A percentile compares a stretch with the other conserved stretches of the same genome.
Evolutionary conservation across 2,888 invertebrate genomes (phyloP).

Genomic region (Acronicta leporina): DNA sequence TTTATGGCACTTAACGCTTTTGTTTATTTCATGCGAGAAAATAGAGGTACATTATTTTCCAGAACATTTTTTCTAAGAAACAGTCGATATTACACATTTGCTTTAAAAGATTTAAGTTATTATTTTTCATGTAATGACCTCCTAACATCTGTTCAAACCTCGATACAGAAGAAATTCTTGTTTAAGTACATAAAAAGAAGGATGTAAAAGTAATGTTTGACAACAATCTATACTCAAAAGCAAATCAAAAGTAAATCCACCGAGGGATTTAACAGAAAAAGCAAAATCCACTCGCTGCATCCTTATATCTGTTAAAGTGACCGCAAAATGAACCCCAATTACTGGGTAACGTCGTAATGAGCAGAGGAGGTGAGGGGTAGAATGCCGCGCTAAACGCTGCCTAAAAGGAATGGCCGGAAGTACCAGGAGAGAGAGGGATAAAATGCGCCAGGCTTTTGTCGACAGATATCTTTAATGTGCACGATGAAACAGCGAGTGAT

Average conservation of each 20-base stretch:
- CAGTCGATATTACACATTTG: not conserved
- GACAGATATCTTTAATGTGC: slow-evolving; percentile 30
- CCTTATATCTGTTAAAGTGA: slow-evolving; percentile 20
- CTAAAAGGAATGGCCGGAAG: slow-evolving; percentile 39
- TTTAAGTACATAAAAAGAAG: too few relatives aligned
- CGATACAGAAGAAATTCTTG: too few relatives aligned
- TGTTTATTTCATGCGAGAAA: slow-evolving; percentile 35
- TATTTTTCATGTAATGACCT: too few relatives aligned
- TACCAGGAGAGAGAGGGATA: slow-evolving; percentile 26
- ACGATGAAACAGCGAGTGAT: slow-evolving; percentile 10
- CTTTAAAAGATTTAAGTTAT: too few relatives aligned
- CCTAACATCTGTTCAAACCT: too few relatives aligned
- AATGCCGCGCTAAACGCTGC: slow-evolving; percentile 18
- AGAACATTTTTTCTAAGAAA: slow-evolving; percentile 1
- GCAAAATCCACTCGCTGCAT: slow-evolving; percentile 5
- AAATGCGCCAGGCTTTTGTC: slow-evolving; percentile 41
- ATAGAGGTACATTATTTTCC: slow-evolving; percentile 15
- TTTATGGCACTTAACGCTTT: slow-evolving; percentile 39
- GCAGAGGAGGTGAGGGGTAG: slow-evolving; percentile 3
- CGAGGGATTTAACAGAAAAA: not conserved
- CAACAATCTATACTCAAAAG: not conserved
- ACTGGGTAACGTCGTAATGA: slow-evolving; percentile 18
- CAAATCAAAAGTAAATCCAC: not conserved
- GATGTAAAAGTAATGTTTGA: not conserved
- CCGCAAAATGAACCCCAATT: slow-evolving; percentile 37